phyloP scores from a whole-genome alignment of 2,888 invertebrate species.

The Trimorus sp. region DNA sequence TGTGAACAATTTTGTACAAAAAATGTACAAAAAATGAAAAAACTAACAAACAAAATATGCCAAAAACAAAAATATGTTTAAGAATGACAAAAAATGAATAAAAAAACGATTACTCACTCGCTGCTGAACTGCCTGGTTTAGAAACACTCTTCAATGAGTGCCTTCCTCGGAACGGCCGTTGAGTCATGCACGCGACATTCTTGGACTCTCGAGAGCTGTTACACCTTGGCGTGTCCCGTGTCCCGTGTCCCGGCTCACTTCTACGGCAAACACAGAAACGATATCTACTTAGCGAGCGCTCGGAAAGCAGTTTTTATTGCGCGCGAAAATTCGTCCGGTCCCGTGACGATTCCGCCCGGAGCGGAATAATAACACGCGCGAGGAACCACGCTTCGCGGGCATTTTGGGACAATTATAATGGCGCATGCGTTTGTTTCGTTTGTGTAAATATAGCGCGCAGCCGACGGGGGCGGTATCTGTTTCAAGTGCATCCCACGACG shows the following conservation, averaged over 20 bases:
- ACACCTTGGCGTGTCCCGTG: conserved; percentile 41
- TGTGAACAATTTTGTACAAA: too few species aligned
- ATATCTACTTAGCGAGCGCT: conserved; percentile 30
- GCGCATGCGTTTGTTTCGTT: conserved; percentile 46
- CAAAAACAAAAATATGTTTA: too few species aligned
- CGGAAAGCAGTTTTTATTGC: neutral
- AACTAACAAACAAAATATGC: too few species aligned
- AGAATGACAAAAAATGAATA: too few species aligned
- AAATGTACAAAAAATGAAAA: too few species aligned
- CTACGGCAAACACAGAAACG: conserved; percentile 12
- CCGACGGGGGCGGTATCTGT: conserved; percentile 9
- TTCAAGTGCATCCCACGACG: conserved; percentile 43
- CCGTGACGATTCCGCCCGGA: conserved; percentile 9
- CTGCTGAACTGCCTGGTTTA: conserved; percentile 64
- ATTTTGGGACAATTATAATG: conserved; percentile 48
- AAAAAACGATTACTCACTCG: conserved; percentile 59
- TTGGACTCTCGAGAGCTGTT: conserved; percentile 47
- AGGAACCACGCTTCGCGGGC: conserved; percentile 27
- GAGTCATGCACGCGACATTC: conserved; percentile 65
- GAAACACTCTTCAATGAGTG: conserved; percentile 65
- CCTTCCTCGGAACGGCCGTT: conserved; percentile 54
- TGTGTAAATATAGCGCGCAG: conserved; percentile 36
- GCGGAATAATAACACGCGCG: neutral
- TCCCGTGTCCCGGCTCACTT: conserved; percentile 22
- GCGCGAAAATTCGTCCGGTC: conserved; percentile 9